A percentile compares a stretch with the other conserved stretches of the same genome.
These are phyloP conservation scores for Drosophila miranda DNA, from an alignment of 1,140 invertebrate species.

Conservation along the genomic window DNA sequence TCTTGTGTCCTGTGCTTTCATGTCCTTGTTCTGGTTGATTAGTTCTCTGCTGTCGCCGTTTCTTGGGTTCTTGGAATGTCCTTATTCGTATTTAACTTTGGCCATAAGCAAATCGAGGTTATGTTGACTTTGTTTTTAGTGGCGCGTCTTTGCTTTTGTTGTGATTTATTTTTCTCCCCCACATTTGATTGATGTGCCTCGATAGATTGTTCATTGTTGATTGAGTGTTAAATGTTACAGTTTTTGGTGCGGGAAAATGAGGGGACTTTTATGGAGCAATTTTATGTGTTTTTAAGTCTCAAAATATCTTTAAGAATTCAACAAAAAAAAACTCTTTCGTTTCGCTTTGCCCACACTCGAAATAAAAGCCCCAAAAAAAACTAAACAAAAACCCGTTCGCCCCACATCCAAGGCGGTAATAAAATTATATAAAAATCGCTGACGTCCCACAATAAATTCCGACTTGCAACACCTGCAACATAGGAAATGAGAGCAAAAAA, in stretches of 20 bases:
- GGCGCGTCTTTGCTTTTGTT: constrained; percentile 46
- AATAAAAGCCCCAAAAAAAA: not conserved
- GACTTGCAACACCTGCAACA: constrained; percentile 46
- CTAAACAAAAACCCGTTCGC: constrained; percentile 5
- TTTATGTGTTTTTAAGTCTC: not conserved
- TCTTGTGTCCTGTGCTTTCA: constrained; percentile 18
- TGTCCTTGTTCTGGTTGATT: constrained; percentile 60
- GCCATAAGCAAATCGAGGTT: constrained; percentile 62
- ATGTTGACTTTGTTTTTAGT: constrained; percentile 65
- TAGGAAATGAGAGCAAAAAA: too few relatives aligned
- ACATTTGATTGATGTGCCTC: constrained; percentile 54
- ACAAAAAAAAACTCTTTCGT: too few relatives aligned
- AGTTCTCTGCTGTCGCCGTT: constrained; percentile 37
- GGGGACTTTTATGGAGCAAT: constrained; percentile 1
- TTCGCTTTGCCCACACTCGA: too few relatives aligned
- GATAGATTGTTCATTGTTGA: constrained; percentile 60
- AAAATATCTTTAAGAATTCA: too few relatives aligned
- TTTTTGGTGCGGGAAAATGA: constrained; percentile 30
- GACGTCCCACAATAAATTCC: constrained; percentile 49
- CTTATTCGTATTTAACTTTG: constrained; percentile 30
- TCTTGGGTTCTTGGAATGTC: constrained; percentile 4
- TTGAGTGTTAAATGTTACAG: constrained; percentile 52
- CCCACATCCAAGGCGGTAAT: constrained; percentile 32
- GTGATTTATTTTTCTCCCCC: constrained; percentile 11
- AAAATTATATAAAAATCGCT: constrained; percentile 53